Conservation (phyloP, 2,113 vertebrate genomes). For the Tupaia tana region DNA sequence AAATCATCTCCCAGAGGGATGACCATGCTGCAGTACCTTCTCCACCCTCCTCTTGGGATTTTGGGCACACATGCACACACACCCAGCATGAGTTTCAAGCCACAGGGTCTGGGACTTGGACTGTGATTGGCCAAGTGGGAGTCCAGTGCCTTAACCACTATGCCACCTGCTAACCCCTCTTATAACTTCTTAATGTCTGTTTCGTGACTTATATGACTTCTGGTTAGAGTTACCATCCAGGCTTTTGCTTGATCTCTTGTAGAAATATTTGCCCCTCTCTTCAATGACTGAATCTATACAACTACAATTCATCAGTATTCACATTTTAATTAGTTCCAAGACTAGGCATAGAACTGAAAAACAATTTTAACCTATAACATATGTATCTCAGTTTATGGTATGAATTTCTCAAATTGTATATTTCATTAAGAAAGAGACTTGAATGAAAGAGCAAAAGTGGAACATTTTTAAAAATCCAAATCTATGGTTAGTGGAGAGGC, state of each 20-base stretch:
- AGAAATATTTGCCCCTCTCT: conserved; percentile 2
- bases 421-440: conserved; percentile 38
- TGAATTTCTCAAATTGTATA: conserved; percentile 24
- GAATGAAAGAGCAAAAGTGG: conserved; percentile 7
- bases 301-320: neutral
- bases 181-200: neutral
- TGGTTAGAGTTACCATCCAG: conserved; percentile 21
- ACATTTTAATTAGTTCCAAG: conserved; percentile 48
- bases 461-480: conserved; percentile 8
- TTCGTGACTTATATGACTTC: neutral
- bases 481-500: too few species aligned
- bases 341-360: conserved; percentile 48
- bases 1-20: too few species aligned
- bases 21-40: too few species aligned
- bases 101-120: too few species aligned
- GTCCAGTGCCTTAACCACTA: too few species aligned
- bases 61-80: too few species aligned
- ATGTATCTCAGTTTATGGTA: neutral
- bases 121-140: too few species aligned
- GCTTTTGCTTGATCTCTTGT: conserved; percentile 13
- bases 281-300: conserved; percentile 4
- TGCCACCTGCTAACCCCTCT: neutral
- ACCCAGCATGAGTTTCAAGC: too few species aligned
- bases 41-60: too few species aligned
- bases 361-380: neutral